Evolutionary conservation across 2,888 invertebrate genomes (phyloP), one percentile per base, ranked within the genome.

Genomic region (Meghimatium bilineatum): DNA sequence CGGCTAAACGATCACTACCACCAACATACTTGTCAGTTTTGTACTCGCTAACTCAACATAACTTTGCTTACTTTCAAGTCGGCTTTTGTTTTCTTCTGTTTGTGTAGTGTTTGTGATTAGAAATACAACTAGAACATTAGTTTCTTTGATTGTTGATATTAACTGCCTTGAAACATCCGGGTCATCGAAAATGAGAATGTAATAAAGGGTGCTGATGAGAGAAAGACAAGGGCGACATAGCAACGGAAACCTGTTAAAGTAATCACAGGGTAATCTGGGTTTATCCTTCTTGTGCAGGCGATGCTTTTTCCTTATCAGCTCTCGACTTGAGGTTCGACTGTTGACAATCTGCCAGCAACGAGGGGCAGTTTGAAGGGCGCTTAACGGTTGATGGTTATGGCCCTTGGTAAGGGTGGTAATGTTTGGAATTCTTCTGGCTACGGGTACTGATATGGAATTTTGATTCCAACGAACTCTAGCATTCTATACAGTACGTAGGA

Each of bases 251-350:
- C 80, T 80, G 80, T 63, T 36, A 80, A 74, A 80, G 74, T 80
- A 72, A 80, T 80, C 80, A 80, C 36, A 17, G 17, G 38, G 34
- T 80, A 32, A 71, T 80, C 72, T 38, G 36, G 72, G 56, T 71
- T 80, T 80, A 80, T 80, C 80, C 80, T 38, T 44, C 80, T 72
- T 34, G 72, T 63, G 60, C 80, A 80, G 80, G 60, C 80, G 80
- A 38, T 56, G 80, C 72, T 72, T 56, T 56, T 29, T 20, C 63
- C 78, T 80, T 80, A 80, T 80, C 80, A 78, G 80, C 80, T 17
- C 80, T 71, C 60, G 72, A 80, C 80, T 38, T 6, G 56, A 36
- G 74, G 72, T 44, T 80, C 63, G 72, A 44, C 60, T 80, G 80
- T 80, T 80, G 80, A 80, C 72, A 78, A 34, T 78, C 78, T 78